Percentiles rank a stretch among this genome's conserved stretches.
These are phyloP conservation scores for Sarcoramphus papa DNA, from an alignment of 2,797 vertebrate species.

Conservation along the genomic window DNA sequence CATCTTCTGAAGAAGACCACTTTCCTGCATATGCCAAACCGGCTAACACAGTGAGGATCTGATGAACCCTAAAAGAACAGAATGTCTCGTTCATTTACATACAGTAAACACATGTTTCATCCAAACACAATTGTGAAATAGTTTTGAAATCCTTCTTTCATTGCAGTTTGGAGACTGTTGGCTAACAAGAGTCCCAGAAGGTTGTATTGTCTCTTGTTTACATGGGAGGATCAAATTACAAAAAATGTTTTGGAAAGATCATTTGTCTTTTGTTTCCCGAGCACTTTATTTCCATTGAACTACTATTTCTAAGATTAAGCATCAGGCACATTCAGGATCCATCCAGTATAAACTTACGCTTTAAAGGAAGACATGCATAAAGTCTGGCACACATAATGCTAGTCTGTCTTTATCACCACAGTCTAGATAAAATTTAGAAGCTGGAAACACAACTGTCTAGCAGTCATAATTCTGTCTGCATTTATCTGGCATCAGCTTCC, in stretches of 20 bases:
- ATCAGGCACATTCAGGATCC: slow-evolving; percentile 30
- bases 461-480: slow-evolving; percentile 45
- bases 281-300: slow-evolving; percentile 23
- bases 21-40: slow-evolving; percentile 25
- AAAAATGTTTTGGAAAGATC: slow-evolving; percentile 47
- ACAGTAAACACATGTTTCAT: slow-evolving; percentile 73
- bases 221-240: slow-evolving; percentile 50
- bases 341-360: slow-evolving; percentile 24
- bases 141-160: slow-evolving; percentile 69
- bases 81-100: slow-evolving; percentile 74
- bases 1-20: not conserved
- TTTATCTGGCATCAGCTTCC: slow-evolving; percentile 11
- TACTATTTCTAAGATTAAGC: slow-evolving; percentile 41
- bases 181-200: slow-evolving; percentile 64
- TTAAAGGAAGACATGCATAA: slow-evolving; percentile 38
- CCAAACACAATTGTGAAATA: slow-evolving; percentile 69
- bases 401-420: slow-evolving; percentile 34
- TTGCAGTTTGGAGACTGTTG: slow-evolving; percentile 54
- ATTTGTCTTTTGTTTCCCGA: slow-evolving; percentile 56
- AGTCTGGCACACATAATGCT: slow-evolving; percentile 15
- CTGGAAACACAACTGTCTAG: slow-evolving; percentile 40
- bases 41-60: not conserved
- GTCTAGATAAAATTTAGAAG: slow-evolving; percentile 40
- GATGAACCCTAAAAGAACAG: slow-evolving; percentile 65
- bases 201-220: slow-evolving; percentile 64